Evolutionary conservation across 92 coral and sea anemone genomes (phyloP).

Genomic region (Plumapathes pennacea): DNA sequence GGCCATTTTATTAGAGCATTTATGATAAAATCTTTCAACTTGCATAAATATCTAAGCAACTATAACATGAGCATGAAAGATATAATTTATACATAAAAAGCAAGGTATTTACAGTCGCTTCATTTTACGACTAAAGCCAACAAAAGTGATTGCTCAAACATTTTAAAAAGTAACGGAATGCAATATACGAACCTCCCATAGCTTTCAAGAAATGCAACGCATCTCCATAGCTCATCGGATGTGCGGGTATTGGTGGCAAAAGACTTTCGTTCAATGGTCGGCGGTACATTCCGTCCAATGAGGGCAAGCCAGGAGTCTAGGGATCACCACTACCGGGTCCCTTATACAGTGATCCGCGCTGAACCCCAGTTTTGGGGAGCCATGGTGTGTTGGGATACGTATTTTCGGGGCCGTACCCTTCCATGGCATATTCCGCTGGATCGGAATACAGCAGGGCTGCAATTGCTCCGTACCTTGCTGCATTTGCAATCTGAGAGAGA

Average conservation of each 20-base stretch:
- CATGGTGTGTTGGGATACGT: constrained; percentile 78
- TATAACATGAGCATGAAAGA: too few species aligned
- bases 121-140: too few species aligned
- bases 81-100: too few species aligned
- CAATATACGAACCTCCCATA: constrained; percentile 65
- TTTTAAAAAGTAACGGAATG: too few species aligned
- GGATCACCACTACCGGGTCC: constrained; percentile 84
- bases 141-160: too few species aligned
- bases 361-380: constrained; percentile 85
- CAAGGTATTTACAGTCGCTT: too few species aligned
- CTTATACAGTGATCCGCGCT: constrained; percentile 75
- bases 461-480: constrained; percentile 69
- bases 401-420: constrained; percentile 44
- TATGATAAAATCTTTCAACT: background rate
- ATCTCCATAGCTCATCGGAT: constrained; percentile 87
- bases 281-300: constrained; percentile 77
- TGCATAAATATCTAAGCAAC: too few species aligned
- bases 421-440: constrained; percentile 74
- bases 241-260: constrained; percentile 91
- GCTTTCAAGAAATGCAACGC: constrained; percentile 71
- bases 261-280: constrained; percentile 35
- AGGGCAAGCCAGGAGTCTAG: constrained; percentile 82
- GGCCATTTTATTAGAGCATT: too few species aligned
- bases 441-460: constrained; percentile 90
- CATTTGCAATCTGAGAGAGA: constrained; percentile 68